phyloP scores from a whole-genome alignment of 2,888 invertebrate genomes.

The Creontiades dilutus region DNA sequence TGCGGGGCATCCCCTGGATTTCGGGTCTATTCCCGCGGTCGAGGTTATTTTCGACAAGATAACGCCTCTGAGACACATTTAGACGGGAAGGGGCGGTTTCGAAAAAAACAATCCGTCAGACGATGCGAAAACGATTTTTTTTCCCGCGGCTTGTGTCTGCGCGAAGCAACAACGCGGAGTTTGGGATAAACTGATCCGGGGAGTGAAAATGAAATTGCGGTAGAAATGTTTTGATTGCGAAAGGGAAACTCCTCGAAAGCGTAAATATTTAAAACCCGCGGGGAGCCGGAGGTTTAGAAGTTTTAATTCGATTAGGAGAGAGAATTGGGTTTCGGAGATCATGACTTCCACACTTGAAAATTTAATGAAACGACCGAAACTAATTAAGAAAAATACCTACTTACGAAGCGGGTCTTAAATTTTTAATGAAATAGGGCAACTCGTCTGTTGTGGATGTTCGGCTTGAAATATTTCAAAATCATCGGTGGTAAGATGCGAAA shows the following conservation, averaged over 20 bases:
- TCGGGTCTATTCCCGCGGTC: no score
- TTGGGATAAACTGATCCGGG: neutral
- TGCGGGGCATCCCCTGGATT: no score
- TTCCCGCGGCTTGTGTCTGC: neutral
- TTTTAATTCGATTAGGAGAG: neutral
- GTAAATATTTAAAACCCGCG: conserved; percentile 12
- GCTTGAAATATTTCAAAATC: no score
- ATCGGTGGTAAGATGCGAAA: no score
- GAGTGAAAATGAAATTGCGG: conserved; percentile 23
- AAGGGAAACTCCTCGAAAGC: neutral
- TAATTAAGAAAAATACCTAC: no score
- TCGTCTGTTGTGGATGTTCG: no score
- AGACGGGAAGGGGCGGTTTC: no score
- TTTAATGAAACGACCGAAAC: no score
- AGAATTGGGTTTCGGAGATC: neutral
- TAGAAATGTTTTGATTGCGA: conserved; percentile 10
- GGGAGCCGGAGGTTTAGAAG: neutral
- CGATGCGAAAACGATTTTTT: neutral
- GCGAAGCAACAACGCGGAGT: neutral
- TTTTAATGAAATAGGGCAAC: no score
- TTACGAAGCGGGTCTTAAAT: no score
- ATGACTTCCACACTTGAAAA: neutral
- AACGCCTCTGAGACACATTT: no score
- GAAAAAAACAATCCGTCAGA: neutral
- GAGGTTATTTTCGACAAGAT: no score